A percentile compares a stretch with the other conserved stretches of the same genome.
Conservation (phyloP, 2,113 vertebrate species). For the Semnornis frantzii region DNA sequence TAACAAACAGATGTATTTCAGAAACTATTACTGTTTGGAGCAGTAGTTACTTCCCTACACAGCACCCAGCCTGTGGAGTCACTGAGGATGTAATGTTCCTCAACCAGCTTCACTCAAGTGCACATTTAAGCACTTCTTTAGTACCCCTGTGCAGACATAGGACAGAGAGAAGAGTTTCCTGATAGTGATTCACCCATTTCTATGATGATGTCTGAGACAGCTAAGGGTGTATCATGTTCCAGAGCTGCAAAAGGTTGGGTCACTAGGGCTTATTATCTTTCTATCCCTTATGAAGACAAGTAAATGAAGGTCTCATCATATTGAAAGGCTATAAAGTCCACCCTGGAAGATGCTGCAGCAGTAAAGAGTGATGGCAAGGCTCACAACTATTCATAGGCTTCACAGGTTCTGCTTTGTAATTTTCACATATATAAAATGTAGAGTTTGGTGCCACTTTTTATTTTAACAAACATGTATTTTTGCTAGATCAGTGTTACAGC, state of each 20-base stretch:
- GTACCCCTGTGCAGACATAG: background rate
- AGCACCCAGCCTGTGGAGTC: background rate
- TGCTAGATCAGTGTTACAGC: background rate
- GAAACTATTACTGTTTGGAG: background rate
- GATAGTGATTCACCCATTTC: background rate
- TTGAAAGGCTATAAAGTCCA: background rate
- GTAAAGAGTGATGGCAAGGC: background rate
- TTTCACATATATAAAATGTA: background rate
- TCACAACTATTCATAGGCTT: background rate
- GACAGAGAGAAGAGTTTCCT: background rate
- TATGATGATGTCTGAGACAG: background rate
- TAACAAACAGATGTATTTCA: background rate
- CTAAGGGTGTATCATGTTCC: background rate
- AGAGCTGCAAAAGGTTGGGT: background rate
- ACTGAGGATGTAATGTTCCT: background rate
- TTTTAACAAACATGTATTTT: background rate
- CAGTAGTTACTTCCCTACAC: background rate
- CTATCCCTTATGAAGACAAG: background rate
- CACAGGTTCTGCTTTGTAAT: background rate
- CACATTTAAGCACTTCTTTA: background rate
- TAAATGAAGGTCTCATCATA: background rate
- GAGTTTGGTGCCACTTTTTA: background rate
- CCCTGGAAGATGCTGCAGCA: background rate
- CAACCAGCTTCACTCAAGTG: background rate
- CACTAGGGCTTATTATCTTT: background rate